A percentile compares a stretch with the other conserved stretches of the same genome.
phyloP scores from a whole-genome alignment of 2,888 invertebrate genomes.

The Meiosimyza platycephala region DNA sequence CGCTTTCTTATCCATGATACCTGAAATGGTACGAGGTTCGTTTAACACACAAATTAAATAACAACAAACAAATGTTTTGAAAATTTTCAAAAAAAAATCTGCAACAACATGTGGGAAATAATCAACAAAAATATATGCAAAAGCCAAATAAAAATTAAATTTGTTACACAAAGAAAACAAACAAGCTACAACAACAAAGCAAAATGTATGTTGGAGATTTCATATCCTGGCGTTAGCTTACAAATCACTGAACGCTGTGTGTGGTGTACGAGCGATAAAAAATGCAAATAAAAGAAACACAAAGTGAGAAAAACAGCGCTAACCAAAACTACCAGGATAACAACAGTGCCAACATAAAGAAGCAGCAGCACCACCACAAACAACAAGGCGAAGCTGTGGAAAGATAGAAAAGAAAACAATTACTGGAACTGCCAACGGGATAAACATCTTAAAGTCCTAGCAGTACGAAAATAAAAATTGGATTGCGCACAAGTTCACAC shows the following conservation, averaged over 20 bases:
- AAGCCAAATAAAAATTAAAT: slow-evolving; percentile 4
- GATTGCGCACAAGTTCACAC: slow-evolving; percentile 25
- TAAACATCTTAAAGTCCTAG: slow-evolving; percentile 22
- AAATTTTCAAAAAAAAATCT: not conserved
- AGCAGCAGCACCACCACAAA: no score
- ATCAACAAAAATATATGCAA: slow-evolving; percentile 46
- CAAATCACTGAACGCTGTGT: not conserved
- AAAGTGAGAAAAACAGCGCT: not conserved
- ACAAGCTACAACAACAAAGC: not conserved
- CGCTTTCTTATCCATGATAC: slow-evolving; percentile 91
- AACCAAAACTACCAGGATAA: not conserved
- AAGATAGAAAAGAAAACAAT: slow-evolving; percentile 23
- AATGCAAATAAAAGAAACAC: slow-evolving; percentile 21
- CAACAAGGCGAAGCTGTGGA: not conserved
- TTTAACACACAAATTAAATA: slow-evolving; percentile 23
- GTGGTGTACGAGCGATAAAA: not conserved
- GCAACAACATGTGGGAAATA: slow-evolving; percentile 52
- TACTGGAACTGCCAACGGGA: slow-evolving; percentile 10
- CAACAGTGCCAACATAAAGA: no score
- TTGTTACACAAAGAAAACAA: not conserved
- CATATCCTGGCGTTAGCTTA: not conserved
- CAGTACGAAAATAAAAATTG: slow-evolving; percentile 29
- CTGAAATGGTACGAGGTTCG: slow-evolving; percentile 61
- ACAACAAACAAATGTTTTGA: slow-evolving; percentile 33
- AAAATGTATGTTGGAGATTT: not conserved